Percentiles rank a stretch among this genome's conserved stretches.
Evolutionary conservation across 64 coral and sea anemone species (phyloP).

Genomic region (Actinia equina): DNA sequence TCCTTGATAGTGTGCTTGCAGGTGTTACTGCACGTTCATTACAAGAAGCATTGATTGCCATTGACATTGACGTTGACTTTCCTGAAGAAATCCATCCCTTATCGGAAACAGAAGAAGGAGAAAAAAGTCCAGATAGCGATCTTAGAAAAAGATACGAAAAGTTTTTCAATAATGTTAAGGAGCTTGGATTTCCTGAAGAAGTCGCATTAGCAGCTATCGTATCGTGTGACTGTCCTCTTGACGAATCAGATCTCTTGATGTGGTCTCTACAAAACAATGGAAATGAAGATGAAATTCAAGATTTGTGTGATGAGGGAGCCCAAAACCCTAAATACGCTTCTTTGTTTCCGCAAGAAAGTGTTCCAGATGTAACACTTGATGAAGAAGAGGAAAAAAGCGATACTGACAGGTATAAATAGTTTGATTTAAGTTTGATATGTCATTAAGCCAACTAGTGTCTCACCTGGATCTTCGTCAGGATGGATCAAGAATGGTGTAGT

Average conservation of each 20-base stretch:
- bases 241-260: conserved; percentile 39
- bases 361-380: not conserved
- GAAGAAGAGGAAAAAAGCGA: not conserved
- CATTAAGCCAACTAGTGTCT: not conserved
- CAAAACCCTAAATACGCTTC: conserved; percentile 15
- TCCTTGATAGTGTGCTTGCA: conserved; percentile 72
- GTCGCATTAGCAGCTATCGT: conserved; percentile 44
- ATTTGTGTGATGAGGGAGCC: conserved; percentile 8
- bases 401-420: not conserved
- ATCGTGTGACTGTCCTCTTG: conserved; percentile 12
- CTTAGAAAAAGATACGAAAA: conserved; percentile 1
- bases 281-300: conserved; percentile 19
- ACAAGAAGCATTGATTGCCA: conserved; percentile 13
- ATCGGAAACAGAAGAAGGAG: not conserved
- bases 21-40: conserved; percentile 32
- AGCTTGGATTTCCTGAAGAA: conserved; percentile 10
- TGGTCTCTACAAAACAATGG: conserved; percentile 9
- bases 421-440: not conserved
- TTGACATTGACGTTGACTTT: conserved; percentile 21
- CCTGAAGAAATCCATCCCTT: not conserved
- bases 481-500: too few species aligned
- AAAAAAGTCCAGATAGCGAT: conserved; percentile 1
- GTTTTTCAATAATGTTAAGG: conserved; percentile 17
- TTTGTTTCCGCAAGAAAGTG: conserved; percentile 9
- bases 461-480: too few species aligned